Evolutionary conservation across 2,888 invertebrate genomes (phyloP), one percentile per base, ranked within the genome.

Genomic region (Tryphoninae sp.): DNA sequence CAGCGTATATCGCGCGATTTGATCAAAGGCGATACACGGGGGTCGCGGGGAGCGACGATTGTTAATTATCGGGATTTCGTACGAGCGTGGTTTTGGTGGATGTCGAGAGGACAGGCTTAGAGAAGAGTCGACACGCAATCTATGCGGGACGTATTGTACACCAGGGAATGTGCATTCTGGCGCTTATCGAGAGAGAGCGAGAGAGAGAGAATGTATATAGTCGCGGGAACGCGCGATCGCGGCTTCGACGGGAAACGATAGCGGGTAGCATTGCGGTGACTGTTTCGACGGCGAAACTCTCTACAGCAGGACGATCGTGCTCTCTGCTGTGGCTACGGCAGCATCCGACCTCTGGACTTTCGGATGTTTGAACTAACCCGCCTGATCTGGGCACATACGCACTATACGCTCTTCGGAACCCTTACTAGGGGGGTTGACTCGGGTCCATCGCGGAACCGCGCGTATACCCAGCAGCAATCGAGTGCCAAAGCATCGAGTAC

Each of bases 311-410:
- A 51, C 75, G 51, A 65, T 42, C 75, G 23, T 51, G 45, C 51
- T 65, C 64, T 49, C 16, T 55, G 26, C 22, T 58, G 72, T 22
- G 67, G 33, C 9, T 11, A 49, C 11, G 45, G 22, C 23, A 23
- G 26, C 45, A 2, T 33, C 62, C 77, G 74, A 71, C 80, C 76
- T 69, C 75, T 67, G 78, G 84, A 87, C 82, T 84, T 84, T 84
- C 77, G 79, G 68, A 76, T 82, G 68, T 59, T 74, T 73, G 59
- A 77, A 73, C 72, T 51, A 49, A 61, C 59, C 53, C 51, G 49
- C 23, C 53, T n/a, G 53, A 53, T 67, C 40, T 33, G 13, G 23
- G n/a, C 40, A 45, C 40, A 16, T 45, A 71, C 19, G 59, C 64
- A 19, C 19, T 65, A 42, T 49, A 33, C 62, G 22, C 23, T 77